These are phyloP conservation scores for Tetraneura akinire DNA, from an alignment of 1,140 invertebrate genomes.

Conservation along the genomic window DNA sequence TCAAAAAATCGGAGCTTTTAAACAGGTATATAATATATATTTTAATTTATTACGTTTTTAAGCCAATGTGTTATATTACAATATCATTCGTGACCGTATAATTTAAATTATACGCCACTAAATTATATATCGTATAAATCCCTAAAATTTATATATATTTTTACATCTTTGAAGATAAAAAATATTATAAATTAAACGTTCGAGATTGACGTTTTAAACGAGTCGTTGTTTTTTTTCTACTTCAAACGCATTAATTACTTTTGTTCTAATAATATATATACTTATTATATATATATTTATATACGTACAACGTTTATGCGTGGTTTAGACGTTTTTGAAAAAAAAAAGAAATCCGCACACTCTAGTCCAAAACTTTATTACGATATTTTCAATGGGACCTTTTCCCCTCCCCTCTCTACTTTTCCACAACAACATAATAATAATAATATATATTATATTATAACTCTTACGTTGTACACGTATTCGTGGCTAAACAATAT, in stretches of 20 bases:
- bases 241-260: not conserved
- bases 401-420: no score
- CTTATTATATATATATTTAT: no score
- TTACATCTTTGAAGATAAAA: not conserved
- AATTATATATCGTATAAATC: not conserved
- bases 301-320: no score
- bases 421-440: no score
- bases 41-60: constrained; percentile 5
- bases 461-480: no score
- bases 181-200: not conserved
- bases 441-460: no score
- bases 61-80: not conserved
- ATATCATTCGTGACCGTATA: not conserved
- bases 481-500: no score
- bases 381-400: not conserved
- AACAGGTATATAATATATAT: not conserved
- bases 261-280: not conserved
- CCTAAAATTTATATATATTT: not conserved
- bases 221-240: no score
- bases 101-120: not conserved
- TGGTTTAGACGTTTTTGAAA: not conserved
- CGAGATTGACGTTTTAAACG: not conserved
- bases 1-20: not conserved
- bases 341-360: not conserved
- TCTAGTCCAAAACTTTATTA: not conserved